Evolutionary conservation across 2,888 invertebrate genomes (phyloP).

Genomic region (Andrena minutula): DNA sequence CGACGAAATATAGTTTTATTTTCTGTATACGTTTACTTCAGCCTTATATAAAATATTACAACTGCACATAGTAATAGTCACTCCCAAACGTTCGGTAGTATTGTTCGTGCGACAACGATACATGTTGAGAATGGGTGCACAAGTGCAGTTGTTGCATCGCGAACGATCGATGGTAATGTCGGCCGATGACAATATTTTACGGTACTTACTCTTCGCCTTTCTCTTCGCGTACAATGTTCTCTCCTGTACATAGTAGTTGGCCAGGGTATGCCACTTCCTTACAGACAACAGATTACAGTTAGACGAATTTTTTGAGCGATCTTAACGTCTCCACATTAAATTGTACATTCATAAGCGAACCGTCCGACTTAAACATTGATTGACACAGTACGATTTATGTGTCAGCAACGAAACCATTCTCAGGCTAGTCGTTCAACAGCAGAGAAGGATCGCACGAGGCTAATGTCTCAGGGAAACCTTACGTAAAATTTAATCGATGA

Average conservation of each 20-base stretch:
- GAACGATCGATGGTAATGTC: slow-evolving; percentile 34
- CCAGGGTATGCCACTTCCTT: neutral
- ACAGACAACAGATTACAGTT: slow-evolving; percentile 26
- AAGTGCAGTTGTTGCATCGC: slow-evolving; percentile 52
- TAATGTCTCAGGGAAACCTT: slow-evolving; percentile 33
- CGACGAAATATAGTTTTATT: slow-evolving; percentile 75
- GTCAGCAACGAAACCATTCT: neutral
- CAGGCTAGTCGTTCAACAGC: neutral
- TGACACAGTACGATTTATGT: slow-evolving; percentile 25
- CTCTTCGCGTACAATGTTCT: slow-evolving; percentile 9
- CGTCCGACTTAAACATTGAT: slow-evolving; percentile 19
- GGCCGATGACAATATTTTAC: slow-evolving; percentile 29
- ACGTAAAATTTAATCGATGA: slow-evolving; percentile 55
- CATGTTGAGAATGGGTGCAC: slow-evolving; percentile 33
- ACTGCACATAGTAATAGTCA: slow-evolving; percentile 65
- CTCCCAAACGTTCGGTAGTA: slow-evolving; percentile 63
- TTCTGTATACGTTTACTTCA: slow-evolving; percentile 71
- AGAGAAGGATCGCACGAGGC: slow-evolving; percentile 6
- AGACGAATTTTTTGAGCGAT: slow-evolving; percentile 15
- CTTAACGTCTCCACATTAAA: slow-evolving; percentile 25
- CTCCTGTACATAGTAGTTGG: slow-evolving; percentile 6
- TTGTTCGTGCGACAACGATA: slow-evolving; percentile 61
- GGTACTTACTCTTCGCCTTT: slow-evolving; percentile 11
- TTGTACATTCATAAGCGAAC: slow-evolving; percentile 29
- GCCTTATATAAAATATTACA: slow-evolving; percentile 78